Evolutionary conservation across 2,797 vertebrate genomes (phyloP), one percentile per base, ranked within the genome.

Genomic region (Anisognathus igniventris): DNA sequence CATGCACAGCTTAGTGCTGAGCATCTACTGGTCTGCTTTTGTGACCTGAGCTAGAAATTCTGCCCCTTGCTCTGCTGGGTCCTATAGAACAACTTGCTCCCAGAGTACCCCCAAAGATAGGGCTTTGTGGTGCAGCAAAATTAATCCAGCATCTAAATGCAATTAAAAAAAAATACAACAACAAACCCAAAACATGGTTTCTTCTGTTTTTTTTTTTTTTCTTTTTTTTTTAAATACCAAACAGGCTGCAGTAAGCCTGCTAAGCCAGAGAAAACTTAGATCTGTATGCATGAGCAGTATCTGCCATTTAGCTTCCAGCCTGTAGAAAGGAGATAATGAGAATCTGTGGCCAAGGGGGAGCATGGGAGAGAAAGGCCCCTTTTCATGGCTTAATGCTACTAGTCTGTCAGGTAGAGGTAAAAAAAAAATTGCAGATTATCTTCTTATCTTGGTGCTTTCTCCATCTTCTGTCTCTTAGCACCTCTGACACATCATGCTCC

Each of bases 291-390:
- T 68, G 54, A 45, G 33, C 45, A 72, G 40, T 83, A 48, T 65
- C 61, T 80, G 40, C 56, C 44, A 31, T 84, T 83, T 73, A 80
- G 33, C 25, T 73, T 84, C 28, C 42, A 73, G 42, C 25, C 24
- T 53, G 31, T 44, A 30, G 20, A 61, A 47, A 60, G 27, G 20
- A 66, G 48, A 28, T 28, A 11, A 18, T n/a, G 53, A 74, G 22
- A 71, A 61, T 57, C 28, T 0, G 0, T 37, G 33, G 25, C 42
- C 2, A 10, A 47, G 15, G 24, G 20, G 14, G 51, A 54, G 44
- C 20, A 48, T 2, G 3, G 28, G 47, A 40, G 7, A 48, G 9
- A 12, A 31, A 31, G 37, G 8, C 12, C 21, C 10, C 7, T 77
- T 65, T 64, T 56, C 56, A 24, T 73, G 37, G 27, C 20, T 71